phyloP scores from a whole-genome alignment of 1,140 invertebrate genomes.

The Rhizoglyphus robini region DNA sequence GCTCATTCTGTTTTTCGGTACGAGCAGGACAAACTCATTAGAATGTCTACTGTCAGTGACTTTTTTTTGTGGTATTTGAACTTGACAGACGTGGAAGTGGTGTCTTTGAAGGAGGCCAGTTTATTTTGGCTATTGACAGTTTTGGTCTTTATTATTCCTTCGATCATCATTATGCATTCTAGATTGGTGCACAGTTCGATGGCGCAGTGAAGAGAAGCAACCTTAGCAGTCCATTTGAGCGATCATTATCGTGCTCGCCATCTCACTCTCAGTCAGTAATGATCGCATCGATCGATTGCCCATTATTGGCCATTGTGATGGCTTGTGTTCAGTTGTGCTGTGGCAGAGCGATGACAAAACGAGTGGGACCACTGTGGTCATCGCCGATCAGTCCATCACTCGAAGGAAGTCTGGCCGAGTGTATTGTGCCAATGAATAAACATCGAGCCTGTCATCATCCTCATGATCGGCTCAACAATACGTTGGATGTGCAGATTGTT shows the following conservation, averaged over 20 bases:
- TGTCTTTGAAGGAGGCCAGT: too few relatives aligned
- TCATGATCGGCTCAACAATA: background rate
- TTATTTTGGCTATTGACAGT: too few relatives aligned
- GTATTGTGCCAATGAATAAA: background rate
- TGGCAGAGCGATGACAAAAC: too few relatives aligned
- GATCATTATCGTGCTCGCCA: conserved; percentile 13
- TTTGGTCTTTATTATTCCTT: background rate
- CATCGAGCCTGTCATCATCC: background rate
- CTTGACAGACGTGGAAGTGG: too few relatives aligned
- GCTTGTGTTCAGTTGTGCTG: too few relatives aligned
- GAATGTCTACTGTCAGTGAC: too few relatives aligned
- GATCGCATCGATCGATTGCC: conserved; percentile 10
- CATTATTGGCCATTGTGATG: conserved; percentile 4
- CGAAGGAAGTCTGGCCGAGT: background rate
- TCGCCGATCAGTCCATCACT: too few relatives aligned
- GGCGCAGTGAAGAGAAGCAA: background rate
- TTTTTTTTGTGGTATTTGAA: too few relatives aligned
- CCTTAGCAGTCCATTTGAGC: background rate
- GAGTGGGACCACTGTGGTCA: too few relatives aligned
- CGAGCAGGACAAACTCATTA: too few relatives aligned
- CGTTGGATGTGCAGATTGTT: too few relatives aligned
- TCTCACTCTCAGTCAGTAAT: background rate
- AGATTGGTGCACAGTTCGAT: background rate
- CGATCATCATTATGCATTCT: background rate
- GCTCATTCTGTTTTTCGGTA: too few relatives aligned